Evolutionary conservation across 2,888 invertebrate species (phyloP), one percentile per base, ranked within the genome.

Genomic region (Drosophila histrio): DNA sequence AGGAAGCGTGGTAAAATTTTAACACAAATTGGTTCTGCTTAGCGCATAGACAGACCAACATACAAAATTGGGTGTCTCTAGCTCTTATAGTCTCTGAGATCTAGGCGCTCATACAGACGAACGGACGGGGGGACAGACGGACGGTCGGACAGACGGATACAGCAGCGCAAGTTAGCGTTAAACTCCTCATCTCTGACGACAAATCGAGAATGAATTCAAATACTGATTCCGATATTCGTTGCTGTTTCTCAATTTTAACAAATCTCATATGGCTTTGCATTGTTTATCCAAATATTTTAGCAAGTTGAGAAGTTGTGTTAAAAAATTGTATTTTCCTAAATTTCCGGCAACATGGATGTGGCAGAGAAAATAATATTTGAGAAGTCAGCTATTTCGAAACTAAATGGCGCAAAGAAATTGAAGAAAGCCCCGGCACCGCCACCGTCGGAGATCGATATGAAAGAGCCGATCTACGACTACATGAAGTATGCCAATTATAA

Each of bases 401-500:
- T 52, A 28, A 52, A 38, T 38, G 38, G 38, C 19, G 19, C 39
- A 11, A 17, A n/a, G 3, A 53, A 38, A 38, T 6, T 68, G 11
- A 50, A 26, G 8, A 22, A 22, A n/a, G 38, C 21, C 0, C 24
- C 28, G 7, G 24, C 58, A 3, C 34, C 36, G 17, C 13, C 24
- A 4, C 30, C 30, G 2, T 30, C 57, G 0, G 60, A 44, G 6
- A 21, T n/a, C n/a, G 56, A 44, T 6, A 15, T 39, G 2, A 43
- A 38, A 2, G 67, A 72, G 32, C 43, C 67, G 3, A 47, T 69
- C 4, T 84, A 84, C 26, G 82, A 82, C 9, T 82, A 87, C 24
- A 80, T 80, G 84, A 82, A 75, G 9, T 82, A 82, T 38, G 26
- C 60, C n/a, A 83, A 46, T 2, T 59, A 59, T 8, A 69, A 71